Evolutionary conservation across 2,888 invertebrate genomes (phyloP), one percentile per base, ranked within the genome.

Genomic region (Himalopsyche tibetana): DNA sequence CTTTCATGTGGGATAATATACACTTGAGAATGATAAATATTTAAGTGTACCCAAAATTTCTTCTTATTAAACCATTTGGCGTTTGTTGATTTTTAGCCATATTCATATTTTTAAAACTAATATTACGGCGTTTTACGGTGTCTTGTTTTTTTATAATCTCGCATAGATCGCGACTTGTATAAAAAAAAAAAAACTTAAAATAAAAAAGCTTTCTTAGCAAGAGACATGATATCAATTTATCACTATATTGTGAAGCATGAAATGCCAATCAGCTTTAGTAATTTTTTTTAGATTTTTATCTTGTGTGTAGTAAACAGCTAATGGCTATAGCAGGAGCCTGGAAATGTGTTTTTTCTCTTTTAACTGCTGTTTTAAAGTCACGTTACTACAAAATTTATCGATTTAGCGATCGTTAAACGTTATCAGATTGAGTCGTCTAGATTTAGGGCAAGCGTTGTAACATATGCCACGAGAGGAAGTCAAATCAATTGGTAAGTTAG

Each of bases 371-470:
- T 28, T 63, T 63, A 63, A 63, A 63, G 63, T 63, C 63, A 28
- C 63, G 63, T 63, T 63, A 63, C 63, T 19, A 19, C 9, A 63
- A 63, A 63, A 63, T 63, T 63, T 63, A 63, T 19, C 63, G 63
- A 63, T 63, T 63, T 63, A 63, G 19, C 28, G 63, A 63, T 63
- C 63, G 63, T 63, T 63, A 63, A 63, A 63, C 63, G 17, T 28
- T 63, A 63, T 63, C 63, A 19, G 63, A 63, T 63, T 19, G n/a
- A 63, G 63, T 19, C 63, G 63, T 63, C 63, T 11, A 63, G 11
- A 63, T 63, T 63, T 63, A 63, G 19, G 28, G 63, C 28, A 11
- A 63, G n/a, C 19, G 11, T 19, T 56, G 4, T n/a, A n/a, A 56
- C 17, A 56, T 19, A 19, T 63, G 63, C 19, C 28, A 19, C 19